A percentile compares a stretch with the other conserved stretches of the same genome.
Conservation (phyloP, 1,140 invertebrate genomes). For the Cheumatopsyche charites region DNA sequence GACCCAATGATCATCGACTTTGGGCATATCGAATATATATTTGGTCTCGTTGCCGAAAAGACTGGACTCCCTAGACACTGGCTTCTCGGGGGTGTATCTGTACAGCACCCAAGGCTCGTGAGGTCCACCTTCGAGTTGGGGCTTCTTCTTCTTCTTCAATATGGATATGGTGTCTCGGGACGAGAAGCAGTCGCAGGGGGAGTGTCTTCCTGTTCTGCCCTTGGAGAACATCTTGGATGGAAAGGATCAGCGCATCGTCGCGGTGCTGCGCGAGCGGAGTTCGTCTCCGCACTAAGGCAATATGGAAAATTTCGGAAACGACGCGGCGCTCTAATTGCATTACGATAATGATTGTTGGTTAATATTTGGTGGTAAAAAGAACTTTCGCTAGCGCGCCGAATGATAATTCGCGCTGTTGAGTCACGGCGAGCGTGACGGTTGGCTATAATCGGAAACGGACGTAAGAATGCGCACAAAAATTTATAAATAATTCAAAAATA, state of each 20-base stretch:
- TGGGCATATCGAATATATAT: conserved; percentile 24
- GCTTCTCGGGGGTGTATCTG: conserved; percentile 39
- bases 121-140: neutral
- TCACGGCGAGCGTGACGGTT: too few relatives aligned
- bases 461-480: too few relatives aligned
- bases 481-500: too few relatives aligned
- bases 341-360: conserved; percentile 10
- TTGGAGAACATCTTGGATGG: conserved; percentile 23
- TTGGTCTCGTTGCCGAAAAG: conserved; percentile 14
- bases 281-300: conserved; percentile 29
- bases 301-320: conserved; percentile 11
- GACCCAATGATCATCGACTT: conserved; percentile 37
- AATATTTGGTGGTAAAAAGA: neutral
- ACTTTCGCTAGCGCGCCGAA: conserved; percentile 1
- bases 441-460: too few relatives aligned
- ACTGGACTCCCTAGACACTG: conserved; percentile 16
- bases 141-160: conserved; percentile 31
- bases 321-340: conserved; percentile 12
- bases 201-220: conserved; percentile 15
- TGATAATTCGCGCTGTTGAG: too few relatives aligned
- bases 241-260: neutral
- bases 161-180: conserved; percentile 26
- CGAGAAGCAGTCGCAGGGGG: conserved; percentile 40
- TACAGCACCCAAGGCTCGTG: conserved; percentile 41
- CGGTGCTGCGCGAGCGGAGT: neutral